Evolutionary conservation across 2,888 invertebrate genomes (phyloP).

Genomic region (Cactoblastis cactorum): DNA sequence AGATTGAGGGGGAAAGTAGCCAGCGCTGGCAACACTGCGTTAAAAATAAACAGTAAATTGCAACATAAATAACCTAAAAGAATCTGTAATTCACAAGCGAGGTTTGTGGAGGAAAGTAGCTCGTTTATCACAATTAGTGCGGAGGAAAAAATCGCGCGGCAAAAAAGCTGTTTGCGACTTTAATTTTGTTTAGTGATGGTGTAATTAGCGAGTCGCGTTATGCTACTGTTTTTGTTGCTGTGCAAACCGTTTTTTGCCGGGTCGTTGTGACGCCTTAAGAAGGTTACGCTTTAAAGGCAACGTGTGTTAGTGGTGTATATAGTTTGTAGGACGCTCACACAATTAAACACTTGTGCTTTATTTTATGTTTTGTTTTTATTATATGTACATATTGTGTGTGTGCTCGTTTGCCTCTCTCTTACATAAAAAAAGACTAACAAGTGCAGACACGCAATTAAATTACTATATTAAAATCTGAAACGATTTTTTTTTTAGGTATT

Average conservation of each 20-base stretch:
- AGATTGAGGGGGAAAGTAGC: constrained; percentile 11
- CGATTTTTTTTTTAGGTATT: too few species aligned
- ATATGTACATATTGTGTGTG: too few species aligned
- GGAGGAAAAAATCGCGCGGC: constrained; percentile 12
- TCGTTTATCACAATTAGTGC: constrained; percentile 32
- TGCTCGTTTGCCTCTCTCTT: too few species aligned
- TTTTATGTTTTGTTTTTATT: too few species aligned
- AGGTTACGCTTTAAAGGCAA: too few species aligned
- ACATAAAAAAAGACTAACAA: too few species aligned
- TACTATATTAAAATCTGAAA: too few species aligned
- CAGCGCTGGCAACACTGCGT: constrained; percentile 15
- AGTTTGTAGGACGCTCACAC: too few species aligned
- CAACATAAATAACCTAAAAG: constrained; percentile 33
- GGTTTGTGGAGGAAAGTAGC: constrained; percentile 25
- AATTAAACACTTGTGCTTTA: too few species aligned
- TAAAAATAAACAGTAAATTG: constrained; percentile 29
- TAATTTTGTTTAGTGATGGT: constrained; percentile 15
- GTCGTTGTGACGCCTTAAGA: not conserved
- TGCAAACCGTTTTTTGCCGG: constrained; percentile 1
- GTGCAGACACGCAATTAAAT: too few species aligned
- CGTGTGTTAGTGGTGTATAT: too few species aligned
- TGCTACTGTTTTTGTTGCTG: constrained; percentile 6
- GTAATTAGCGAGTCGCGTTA: constrained; percentile 15
- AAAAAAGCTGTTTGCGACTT: constrained; percentile 11
- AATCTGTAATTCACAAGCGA: constrained; percentile 31